Conservation (phyloP, 2,888 invertebrate species). For the Melikaiella ostensackeni region DNA sequence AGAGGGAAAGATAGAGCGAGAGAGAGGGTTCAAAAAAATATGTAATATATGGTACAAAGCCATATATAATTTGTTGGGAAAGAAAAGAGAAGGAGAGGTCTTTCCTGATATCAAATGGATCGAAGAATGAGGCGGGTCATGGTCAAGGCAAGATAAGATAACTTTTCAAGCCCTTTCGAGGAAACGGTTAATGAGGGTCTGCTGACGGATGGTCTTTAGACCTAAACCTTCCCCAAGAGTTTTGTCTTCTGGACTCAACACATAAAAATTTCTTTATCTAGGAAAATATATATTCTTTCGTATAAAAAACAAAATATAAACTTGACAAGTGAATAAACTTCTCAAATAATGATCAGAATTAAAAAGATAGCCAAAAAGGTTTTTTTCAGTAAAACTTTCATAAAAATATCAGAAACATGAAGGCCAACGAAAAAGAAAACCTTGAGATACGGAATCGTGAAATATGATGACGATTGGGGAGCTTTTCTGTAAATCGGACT, state of each 20-base stretch:
- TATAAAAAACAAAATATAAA: background rate
- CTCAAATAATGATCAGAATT: background rate
- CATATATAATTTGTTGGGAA: background rate
- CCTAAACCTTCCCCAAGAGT: background rate
- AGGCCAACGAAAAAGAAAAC: background rate
- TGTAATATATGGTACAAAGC: too few species aligned
- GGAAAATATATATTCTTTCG: background rate
- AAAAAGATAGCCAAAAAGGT: background rate
- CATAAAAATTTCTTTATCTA: background rate
- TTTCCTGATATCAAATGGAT: too few species aligned
- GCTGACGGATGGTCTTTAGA: conserved; percentile 61
- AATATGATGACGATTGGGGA: conserved; percentile 27
- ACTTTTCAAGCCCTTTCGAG: conserved; percentile 63
- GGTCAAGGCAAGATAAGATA: conserved; percentile 65
- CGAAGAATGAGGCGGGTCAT: conserved; percentile 58
- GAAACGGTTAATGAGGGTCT: conserved; percentile 71
- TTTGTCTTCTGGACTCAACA: background rate
- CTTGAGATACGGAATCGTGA: background rate
- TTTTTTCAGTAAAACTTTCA: background rate
- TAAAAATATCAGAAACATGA: conserved; percentile 1
- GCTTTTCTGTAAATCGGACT: conserved; percentile 11
- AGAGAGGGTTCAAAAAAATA: too few species aligned
- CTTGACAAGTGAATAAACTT: too few species aligned
- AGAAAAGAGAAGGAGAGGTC: conserved; percentile 1
- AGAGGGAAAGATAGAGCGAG: too few species aligned